Evolutionary conservation across 2,113 vertebrate species (phyloP), one percentile per base, ranked within the genome.

Genomic region (Semnornis frantzii): DNA sequence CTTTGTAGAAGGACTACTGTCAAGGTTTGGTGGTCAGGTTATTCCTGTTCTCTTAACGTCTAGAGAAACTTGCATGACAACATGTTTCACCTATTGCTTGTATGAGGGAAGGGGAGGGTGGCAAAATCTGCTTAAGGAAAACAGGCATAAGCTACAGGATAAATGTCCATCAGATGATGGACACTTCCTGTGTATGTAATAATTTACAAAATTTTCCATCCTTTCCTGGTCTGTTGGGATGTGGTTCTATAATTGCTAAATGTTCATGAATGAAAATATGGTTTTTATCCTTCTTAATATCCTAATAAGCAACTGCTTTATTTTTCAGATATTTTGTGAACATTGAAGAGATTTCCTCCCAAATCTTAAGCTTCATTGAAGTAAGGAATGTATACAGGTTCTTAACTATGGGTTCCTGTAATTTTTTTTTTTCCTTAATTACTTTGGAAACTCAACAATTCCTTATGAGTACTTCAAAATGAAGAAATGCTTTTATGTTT

Each of bases 351-450:
- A 34, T 84, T 74, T 91, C 11, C 20, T 72, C 31, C 70, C 50
- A 65, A 82, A 24, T 48, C 37, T 71, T 69, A 39, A 8, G 30
- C 23, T 86, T 81, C 11, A 84, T 4, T 92, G 58, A 68, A 86
- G 31, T 24, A 12, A 68, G 18, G 19, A 81, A 39, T 12, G 9
- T 6, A 57, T 37, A 33, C 13, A 77, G 21, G 58, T 68, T 55
- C 15, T 75, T 80, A 62, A 10, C 25, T 63, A 23, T 58, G 58
- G 3, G 33, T 78, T 92, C 44, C 63, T 87, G 39, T 15, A 78
- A 55, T 76, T 91, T 18, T 10, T 84, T 79, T 83, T 83, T 84
- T 81, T 37, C 69, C 88, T 83, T 86, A 92, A 75, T 90, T 94
- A 55, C 50, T 86, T 93, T 82, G 76, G 37, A 89, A 92, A 64